Base-by-base conservation (phyloP, 2,113 vertebrate species). In the Heterotilapia buettikoferi region DNA sequence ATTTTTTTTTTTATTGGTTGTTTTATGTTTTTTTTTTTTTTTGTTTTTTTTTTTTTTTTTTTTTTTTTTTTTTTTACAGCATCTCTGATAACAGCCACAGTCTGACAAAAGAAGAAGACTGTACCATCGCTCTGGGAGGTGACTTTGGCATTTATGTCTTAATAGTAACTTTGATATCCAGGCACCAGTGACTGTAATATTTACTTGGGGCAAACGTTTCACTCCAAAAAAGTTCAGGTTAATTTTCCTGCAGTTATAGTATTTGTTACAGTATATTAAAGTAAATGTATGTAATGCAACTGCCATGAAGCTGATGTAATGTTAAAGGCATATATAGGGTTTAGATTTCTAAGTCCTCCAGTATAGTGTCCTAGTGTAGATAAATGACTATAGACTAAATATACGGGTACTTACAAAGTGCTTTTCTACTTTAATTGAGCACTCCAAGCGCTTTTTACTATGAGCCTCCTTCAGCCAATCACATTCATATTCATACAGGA, bases 151-250 rank as follows among this genome's bases (percentile, higher is more conserved):
- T 40, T 2, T 68, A 21, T 21, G 63, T 68, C 33, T 68, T 38
- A 38, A 66, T 36, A 7, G 4, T 12, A 7, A 36, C 61, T n/a
- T 1, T 66, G 33, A 66, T 66, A 66, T 38, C 11, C 33, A 40
- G 63, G 3, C 33, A 68, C 2, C 3, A 40, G 33, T 68, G 63
- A 68, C 63, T 68, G 1, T 10, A 63, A 57, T 26, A 59, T 59
- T 59, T 59, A 59, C 57, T 33, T 33, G 29, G 9, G 0, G 16
- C 9, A 19, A 63, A 0, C 1, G 0, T 40, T 40, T 73, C n/a
- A 73, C 21, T 45, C 59, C 38, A 16, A 26, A 26, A 45, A 73
- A 26, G 13, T 43, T 73, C 9, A 21, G 5, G 11, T 38, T 66
- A 7, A 38, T 66, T 68, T 38, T 19, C 33, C 19, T 38, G 63